These are phyloP conservation scores for Perca schrenkii DNA, from an alignment of 2,113 vertebrate genomes.

Conservation along the genomic window DNA sequence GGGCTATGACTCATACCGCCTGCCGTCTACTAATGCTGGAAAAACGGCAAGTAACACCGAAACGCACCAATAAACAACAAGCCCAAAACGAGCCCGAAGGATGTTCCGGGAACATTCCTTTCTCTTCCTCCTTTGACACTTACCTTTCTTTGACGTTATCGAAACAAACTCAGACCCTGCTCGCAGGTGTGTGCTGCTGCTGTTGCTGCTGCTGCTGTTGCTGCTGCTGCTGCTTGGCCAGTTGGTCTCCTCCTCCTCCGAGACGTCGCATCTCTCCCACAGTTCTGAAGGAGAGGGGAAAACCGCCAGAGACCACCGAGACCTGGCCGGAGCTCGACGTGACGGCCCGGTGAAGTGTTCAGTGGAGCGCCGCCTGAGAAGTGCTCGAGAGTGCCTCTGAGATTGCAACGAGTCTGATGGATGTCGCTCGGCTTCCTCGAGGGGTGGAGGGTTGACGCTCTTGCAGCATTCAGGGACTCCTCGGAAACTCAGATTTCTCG, in stretches of 20 bases:
- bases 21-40: constrained; percentile 30
- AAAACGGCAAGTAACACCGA: constrained; percentile 23
- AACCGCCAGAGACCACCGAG: constrained; percentile 24
- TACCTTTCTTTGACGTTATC: constrained; percentile 51
- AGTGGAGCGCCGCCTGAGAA: neutral
- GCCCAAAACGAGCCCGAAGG: neutral
- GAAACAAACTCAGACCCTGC: constrained; percentile 69
- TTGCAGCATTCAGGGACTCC: constrained; percentile 56
- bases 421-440: constrained; percentile 55
- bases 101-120: neutral
- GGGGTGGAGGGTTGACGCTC: constrained; percentile 59
- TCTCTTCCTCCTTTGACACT: constrained; percentile 11
- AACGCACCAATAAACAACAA: constrained; percentile 28
- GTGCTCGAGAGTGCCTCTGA: neutral
- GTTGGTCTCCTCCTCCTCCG: constrained; percentile 64
- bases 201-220: constrained; percentile 46
- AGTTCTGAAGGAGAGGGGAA: constrained; percentile 36
- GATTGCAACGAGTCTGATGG: constrained; percentile 44
- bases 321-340: constrained; percentile 16
- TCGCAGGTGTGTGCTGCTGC: constrained; percentile 65
- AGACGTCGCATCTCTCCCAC: constrained; percentile 76
- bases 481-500: constrained; percentile 15
- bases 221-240: constrained; percentile 56
- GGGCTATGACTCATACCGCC: constrained; percentile 70
- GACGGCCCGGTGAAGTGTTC: neutral